Percentiles rank a stretch among this genome's conserved stretches.
Evolutionary conservation across 2,113 vertebrate species (phyloP).

Genomic region (Aythya baeri): DNA sequence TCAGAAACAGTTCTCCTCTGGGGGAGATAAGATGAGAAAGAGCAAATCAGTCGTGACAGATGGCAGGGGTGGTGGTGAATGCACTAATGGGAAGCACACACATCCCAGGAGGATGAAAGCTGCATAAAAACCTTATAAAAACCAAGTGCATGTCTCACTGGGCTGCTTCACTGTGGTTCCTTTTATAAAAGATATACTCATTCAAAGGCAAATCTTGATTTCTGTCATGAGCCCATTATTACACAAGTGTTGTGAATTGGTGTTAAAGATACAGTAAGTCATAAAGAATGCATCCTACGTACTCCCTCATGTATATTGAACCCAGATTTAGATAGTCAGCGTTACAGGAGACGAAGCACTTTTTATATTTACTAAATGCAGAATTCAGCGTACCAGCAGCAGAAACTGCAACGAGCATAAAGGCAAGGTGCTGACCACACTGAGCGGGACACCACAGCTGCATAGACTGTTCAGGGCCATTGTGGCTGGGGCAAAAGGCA

Average conservation of each 20-base stretch:
- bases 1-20: background rate
- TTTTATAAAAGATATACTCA: slow-evolving; percentile 16
- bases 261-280: background rate
- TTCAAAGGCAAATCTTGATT: slow-evolving; percentile 18
- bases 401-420: background rate
- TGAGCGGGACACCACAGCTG: background rate
- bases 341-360: background rate
- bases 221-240: background rate
- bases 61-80: slow-evolving; percentile 28
- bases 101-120: slow-evolving; percentile 30
- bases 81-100: slow-evolving; percentile 46
- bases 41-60: slow-evolving; percentile 52
- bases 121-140: slow-evolving; percentile 8
- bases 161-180: background rate
- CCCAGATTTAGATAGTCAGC: background rate
- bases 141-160: background rate
- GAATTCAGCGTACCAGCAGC: background rate
- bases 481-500: background rate
- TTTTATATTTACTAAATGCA: background rate
- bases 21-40: slow-evolving; percentile 12
- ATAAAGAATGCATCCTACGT: background rate
- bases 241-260: background rate
- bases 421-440: background rate
- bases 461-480: background rate
- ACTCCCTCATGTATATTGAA: background rate